Base-by-base conservation (phyloP, 53 echinoderm and acorn worm genomes). In the Henricia sp. region DNA sequence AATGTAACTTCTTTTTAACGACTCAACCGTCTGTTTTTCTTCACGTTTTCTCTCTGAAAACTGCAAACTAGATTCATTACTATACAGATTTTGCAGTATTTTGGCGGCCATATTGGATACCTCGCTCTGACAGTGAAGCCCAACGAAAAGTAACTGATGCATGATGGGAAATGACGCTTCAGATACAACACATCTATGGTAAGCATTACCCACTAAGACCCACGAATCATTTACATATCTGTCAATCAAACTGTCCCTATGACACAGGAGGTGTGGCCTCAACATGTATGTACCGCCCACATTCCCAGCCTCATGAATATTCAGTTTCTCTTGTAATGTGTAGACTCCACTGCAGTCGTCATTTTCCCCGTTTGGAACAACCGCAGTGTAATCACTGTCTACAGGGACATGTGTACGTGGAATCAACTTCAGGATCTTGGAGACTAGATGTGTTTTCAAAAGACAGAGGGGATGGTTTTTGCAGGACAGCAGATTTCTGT, bases 131-230 rank as follows among this genome's bases (percentile, higher is more conserved):
- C 1, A 12, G 14, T 23, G 24, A 10, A 82, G 88, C 3, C 70
- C 8, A 3, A 68, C 40, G 28, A 91, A 23, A 29, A 90, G 85
- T 44, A 82, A 34, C 55, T 94, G 88, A 67, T 95, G 94, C 76
- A 53, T 90, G 58, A 97, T 90, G 70, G 99, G 99, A 88, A 92
- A 88, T 21, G 37, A 44, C 3, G 1, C 16, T 1, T 72, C 14
- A 19, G 66, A 52, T 5, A 97, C 84, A 25, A 66, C 33, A 51
- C 92, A 90, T 28, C 70, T 66, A 42, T 70, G 78, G 29, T 60
- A 90, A 0, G 32, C 40, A 51, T 35, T 50, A 1, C 86, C 78
- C 0, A 59, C 19, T 3, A 90, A 26, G 32, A 67, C 58, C 37
- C 59, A 58, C 41, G 46, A 54, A 26, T 57, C 40, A 59, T 30